Percentiles rank a stretch among this genome's conserved stretches.
Conservation (phyloP, 2,888 invertebrate species). For the Agrochola lychnidis region DNA sequence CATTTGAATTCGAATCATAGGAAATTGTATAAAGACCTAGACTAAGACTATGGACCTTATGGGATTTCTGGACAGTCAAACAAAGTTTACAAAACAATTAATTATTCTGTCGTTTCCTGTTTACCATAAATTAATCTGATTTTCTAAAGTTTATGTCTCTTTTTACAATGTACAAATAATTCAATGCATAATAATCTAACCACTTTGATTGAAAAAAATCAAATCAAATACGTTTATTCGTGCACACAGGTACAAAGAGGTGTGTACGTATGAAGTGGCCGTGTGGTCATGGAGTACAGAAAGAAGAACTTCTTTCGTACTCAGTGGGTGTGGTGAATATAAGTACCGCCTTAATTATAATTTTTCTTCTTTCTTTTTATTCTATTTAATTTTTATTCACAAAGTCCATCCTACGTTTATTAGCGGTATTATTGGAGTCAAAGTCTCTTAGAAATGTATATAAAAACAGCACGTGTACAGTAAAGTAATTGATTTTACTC, state of each 20-base stretch:
- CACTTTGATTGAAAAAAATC: not conserved
- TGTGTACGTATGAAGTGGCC: not conserved
- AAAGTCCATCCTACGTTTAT: not conserved
- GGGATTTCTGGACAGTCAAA: not conserved
- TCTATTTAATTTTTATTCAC: not conserved
- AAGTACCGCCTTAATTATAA: not conserved
- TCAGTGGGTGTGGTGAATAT: not conserved
- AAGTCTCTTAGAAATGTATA: not conserved
- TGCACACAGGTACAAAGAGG: too few species aligned
- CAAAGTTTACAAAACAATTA: not conserved
- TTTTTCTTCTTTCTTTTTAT: not conserved
- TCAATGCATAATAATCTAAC: too few species aligned
- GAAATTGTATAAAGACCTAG: not conserved
- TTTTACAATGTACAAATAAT: not conserved
- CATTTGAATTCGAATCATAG: slow-evolving; percentile 5
- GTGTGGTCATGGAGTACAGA: not conserved
- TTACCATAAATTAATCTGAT: not conserved
- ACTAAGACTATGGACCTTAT: not conserved
- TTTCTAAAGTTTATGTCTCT: too few species aligned
- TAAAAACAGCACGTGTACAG: not conserved
- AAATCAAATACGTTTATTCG: not conserved
- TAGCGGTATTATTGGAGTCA: not conserved
- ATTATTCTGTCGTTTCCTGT: not conserved
- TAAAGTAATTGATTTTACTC: not conserved
- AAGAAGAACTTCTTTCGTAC: too few species aligned